Percentiles rank a stretch among this genome's conserved stretches.
Conservation (phyloP, 2,888 invertebrate genomes). For the Megalurothrips usitatus region DNA sequence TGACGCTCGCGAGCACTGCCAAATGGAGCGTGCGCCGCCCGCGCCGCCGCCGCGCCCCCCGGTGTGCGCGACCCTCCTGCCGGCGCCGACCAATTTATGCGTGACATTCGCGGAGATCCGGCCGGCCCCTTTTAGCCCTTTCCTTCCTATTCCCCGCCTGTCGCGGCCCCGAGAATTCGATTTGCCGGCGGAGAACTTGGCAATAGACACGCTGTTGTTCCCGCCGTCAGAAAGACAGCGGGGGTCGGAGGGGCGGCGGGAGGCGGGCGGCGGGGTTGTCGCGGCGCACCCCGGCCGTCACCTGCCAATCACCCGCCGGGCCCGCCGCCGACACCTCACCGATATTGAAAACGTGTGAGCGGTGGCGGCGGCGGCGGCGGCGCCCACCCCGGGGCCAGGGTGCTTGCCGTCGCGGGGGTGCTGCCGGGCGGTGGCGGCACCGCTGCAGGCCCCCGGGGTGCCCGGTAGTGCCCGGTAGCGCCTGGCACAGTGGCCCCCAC, state of each 20-base stretch:
- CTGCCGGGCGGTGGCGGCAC: too few species aligned
- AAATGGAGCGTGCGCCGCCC: not conserved
- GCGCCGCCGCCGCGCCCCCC: not conserved
- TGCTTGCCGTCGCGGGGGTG: too few species aligned
- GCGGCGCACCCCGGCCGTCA: not conserved
- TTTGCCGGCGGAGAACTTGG: constrained; percentile 9
- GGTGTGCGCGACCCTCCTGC: not conserved
- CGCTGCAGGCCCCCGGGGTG: too few species aligned
- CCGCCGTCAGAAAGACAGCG: constrained; percentile 17
- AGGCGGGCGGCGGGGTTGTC: not conserved
- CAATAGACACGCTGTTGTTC: constrained; percentile 23
- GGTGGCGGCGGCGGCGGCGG: not conserved
- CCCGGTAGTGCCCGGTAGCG: too few species aligned
- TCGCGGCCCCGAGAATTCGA: constrained; percentile 15
- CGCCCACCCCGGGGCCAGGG: not conserved
- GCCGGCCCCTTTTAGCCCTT: not conserved
- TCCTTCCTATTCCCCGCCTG: not conserved
- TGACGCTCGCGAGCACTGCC: too few species aligned
- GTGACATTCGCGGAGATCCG: constrained; percentile 11
- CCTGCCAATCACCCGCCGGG: constrained; percentile 17
- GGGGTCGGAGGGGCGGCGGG: not conserved
- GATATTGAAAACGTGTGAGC: not conserved
- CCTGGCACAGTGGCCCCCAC: too few species aligned
- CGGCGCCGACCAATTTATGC: constrained; percentile 22
- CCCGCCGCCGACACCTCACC: too few species aligned